A percentile compares a stretch with the other conserved stretches of the same genome.
Conservation (phyloP, 1,140 invertebrate genomes). For the Ephestia elutella region DNA sequence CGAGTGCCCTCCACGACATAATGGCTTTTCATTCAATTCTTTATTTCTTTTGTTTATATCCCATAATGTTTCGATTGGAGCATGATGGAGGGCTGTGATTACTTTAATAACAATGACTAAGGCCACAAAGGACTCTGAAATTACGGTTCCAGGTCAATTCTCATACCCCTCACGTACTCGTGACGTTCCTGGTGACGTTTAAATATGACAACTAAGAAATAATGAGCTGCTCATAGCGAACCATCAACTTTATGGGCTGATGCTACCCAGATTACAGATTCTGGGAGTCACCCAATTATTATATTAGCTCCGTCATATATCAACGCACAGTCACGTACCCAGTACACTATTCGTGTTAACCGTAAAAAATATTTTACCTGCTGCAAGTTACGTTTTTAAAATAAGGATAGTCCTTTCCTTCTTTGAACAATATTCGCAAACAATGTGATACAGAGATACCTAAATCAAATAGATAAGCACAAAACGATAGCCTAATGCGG, state of each 20-base stretch:
- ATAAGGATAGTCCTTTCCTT: not conserved
- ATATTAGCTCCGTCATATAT: conserved; percentile 7
- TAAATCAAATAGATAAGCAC: conserved; percentile 13
- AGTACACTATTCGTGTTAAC: not conserved
- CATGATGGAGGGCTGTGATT: conserved; percentile 66
- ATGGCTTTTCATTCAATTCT: conserved; percentile 71
- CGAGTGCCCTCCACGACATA: conserved; percentile 66
- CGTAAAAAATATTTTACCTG: not conserved
- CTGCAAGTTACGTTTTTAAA: not conserved
- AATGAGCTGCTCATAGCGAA: conserved; percentile 53
- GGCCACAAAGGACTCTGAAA: conserved; percentile 65
- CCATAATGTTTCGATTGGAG: conserved; percentile 71
- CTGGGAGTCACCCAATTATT: conserved; percentile 15
- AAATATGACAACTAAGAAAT: conserved; percentile 59
- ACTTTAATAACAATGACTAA: conserved; percentile 71
- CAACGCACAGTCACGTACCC: not conserved
- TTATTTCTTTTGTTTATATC: conserved; percentile 72
- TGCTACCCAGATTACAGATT: conserved; percentile 19
- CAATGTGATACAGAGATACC: not conserved
- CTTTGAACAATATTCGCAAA: not conserved
- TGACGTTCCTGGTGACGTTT: conserved; percentile 52
- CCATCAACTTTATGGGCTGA: conserved; percentile 33
- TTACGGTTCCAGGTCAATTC: conserved; percentile 62
- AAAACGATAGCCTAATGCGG: conserved; percentile 13
- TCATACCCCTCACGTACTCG: conserved; percentile 64